phyloP scores from a whole-genome alignment of 2,113 vertebrate genomes.

The Neopipo cinnamomea region DNA sequence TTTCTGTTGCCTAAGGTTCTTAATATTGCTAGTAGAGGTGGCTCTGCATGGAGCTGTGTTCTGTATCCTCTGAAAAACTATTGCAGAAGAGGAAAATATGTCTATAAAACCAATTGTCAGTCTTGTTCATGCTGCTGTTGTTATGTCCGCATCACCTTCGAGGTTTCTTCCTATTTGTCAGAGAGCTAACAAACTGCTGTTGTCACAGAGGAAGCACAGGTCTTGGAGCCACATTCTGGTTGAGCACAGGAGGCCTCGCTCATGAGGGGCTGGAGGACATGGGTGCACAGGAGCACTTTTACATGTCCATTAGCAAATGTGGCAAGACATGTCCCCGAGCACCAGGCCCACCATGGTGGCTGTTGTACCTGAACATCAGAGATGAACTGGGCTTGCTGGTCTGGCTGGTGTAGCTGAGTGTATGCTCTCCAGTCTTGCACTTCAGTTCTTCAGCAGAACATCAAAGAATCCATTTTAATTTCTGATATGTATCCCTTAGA shows the following conservation, averaged over 20 bases:
- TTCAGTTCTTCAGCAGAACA: background rate
- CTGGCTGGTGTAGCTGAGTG: background rate
- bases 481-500: background rate
- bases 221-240: background rate
- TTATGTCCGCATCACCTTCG: background rate
- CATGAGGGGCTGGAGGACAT: background rate
- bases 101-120: background rate
- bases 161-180: background rate
- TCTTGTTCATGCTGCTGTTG: background rate
- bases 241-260: background rate
- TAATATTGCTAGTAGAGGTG: background rate
- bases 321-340: background rate
- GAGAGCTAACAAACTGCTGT: background rate
- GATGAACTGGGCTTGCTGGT: background rate
- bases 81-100: background rate
- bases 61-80: background rate
- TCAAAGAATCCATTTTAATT: background rate
- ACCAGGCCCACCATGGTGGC: fast-evolving
- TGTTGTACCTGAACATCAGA: background rate
- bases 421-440: background rate
- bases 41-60: background rate
- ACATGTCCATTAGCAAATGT: fast-evolving
- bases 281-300: background rate
- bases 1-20: background rate
- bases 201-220: background rate